Evolutionary conservation across 2,888 invertebrate genomes (phyloP), one percentile per base, ranked within the genome.

Genomic region (Lottia gigantea): DNA sequence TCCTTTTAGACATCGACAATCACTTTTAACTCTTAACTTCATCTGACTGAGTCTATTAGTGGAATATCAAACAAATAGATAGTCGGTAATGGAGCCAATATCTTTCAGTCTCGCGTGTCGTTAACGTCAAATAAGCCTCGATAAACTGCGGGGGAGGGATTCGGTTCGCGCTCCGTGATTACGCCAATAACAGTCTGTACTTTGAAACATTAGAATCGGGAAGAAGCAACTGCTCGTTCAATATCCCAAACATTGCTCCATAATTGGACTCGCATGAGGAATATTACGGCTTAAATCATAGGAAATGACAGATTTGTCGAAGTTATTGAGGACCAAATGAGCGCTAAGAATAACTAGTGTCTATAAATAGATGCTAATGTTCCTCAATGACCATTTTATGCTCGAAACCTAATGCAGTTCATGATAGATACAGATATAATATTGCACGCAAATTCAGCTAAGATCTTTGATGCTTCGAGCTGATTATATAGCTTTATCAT

Each of bases 301-400:
- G 55, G 55, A 55, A 55, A 55, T 55, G 55, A 55, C 55, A 55
- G 55, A 55, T 55, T 14, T 19, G 55, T 55, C 55, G 55, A 55
- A 55, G 19, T 23, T 55, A 55, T 55, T 55, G 55, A 55, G 55
- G 23, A 19, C 23, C 19, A 55, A 55, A 55, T 55, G 55, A 55
- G 55, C 55, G 19, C 11, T 23, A 8, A 23, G 23, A 55, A 55
- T 55, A 19, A 23, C 55, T 55, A 6, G 40, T 40, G 11, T 40
- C 40, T 40, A 40, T 40, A 40, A 40, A 40, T 40, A 40, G 40
- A 11, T 40, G 40, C 40, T 40, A 40, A 40, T 40, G 40, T 40
- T 40, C 40, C 40, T 40, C 40, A 40, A 40, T 40, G 40, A 40
- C 11, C 40, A 11, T 40, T 4, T 11, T 40, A 40, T 40, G 6